Base-by-base conservation (phyloP, 2,113 vertebrate genomes). In the Notiomystis cincta region DNA sequence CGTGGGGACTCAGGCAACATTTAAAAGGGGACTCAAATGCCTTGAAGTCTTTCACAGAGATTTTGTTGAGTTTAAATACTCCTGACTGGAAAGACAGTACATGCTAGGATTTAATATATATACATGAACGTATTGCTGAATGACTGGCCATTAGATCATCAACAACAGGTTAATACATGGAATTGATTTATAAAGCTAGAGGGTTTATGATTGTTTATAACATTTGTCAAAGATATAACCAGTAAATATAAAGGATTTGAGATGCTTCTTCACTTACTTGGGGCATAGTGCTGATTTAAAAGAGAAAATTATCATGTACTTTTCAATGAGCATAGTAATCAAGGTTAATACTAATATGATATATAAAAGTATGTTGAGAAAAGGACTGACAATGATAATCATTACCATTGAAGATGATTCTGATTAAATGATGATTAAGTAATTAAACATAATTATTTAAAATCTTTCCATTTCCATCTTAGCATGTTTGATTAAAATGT, bases 371-470 rank as follows among this genome's bases (percentile, higher is more conserved):
- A 76, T 30, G 19, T 80, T 66, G 47, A 91, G 57, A 80, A 96
- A 95, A 86, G 69, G 56, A 67, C 40, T 50, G 69, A 96, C 79
- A 96, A 88, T 87, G 84, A 94, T 95, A 90, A 89, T 92, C 85
- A 90, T 54, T 82, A 76, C 23, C 35, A 86, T 2, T 60, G 75
- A 95, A 95, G 47, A 94, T 57, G 30, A 90, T 93, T 94, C 90
- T 95, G 83, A 96, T 96, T 89, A 95, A 96, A 87, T 75, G 28
- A 84, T 75, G 66, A 80, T 95, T 80, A 92, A 75, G 47, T 90
- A 95, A 96, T 95, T 96, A 95, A 84, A 80, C 11, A 37, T 47
- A 87, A 96, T 95, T 93, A 93, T 84, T 94, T 75, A 47, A 91
- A 93, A 90, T 56, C n/a, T 84, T 89, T 79, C 65, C 16, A 71